These are phyloP conservation scores for Oedothorax gibbosus DNA, from an alignment of 1,140 invertebrate species.

Conservation along the genomic window DNA sequence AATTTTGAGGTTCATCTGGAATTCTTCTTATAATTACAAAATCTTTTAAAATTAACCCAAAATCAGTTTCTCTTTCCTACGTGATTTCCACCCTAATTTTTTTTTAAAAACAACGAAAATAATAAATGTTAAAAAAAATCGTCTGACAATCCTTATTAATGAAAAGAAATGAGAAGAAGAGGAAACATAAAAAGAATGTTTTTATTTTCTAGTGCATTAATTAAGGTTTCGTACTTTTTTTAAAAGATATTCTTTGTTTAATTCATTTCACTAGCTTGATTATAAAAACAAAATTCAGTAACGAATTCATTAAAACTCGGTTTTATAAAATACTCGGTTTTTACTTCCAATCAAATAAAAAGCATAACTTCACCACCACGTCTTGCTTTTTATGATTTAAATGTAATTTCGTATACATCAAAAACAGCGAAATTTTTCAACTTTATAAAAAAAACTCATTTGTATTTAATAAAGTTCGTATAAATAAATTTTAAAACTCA, in stretches of 20 bases:
- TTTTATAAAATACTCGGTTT: constrained; percentile 12
- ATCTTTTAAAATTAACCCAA: too few relatives aligned
- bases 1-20: too few relatives aligned
- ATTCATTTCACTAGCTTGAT: neutral
- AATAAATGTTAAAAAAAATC: too few relatives aligned
- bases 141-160: too few relatives aligned
- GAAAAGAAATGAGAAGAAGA: too few relatives aligned
- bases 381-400: constrained; percentile 27
- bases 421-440: neutral
- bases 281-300: neutral
- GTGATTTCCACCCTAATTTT: too few relatives aligned
- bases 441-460: constrained; percentile 9
- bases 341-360: constrained; percentile 35
- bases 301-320: constrained; percentile 24
- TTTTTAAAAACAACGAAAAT: too few relatives aligned
- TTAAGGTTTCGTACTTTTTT: constrained; percentile 13
- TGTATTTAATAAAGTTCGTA: constrained; percentile 12
- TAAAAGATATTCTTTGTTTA: neutral
- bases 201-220: constrained; percentile 16
- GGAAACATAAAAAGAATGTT: neutral
- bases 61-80: too few relatives aligned
- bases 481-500: constrained; percentile 19
- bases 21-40: too few relatives aligned
- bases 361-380: neutral
- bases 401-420: neutral